Base-by-base conservation (phyloP, 2,113 vertebrate species). In the Mola mola region DNA sequence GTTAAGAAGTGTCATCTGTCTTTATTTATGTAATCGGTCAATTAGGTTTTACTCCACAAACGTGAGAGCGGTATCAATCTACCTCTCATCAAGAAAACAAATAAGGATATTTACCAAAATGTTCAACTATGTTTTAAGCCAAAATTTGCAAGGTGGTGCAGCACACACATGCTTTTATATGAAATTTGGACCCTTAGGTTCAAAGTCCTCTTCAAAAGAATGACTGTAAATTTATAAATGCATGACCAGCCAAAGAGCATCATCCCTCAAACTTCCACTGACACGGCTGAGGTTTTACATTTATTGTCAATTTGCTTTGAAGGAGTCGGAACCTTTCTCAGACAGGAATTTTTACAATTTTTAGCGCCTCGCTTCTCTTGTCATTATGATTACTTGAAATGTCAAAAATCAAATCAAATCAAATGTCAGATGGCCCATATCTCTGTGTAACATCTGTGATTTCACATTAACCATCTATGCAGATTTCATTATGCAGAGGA, bases 401-500 rank as follows among this genome's bases (percentile, higher is more conserved):
- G n/a, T n/a, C n/a, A n/a, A n/a, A n/a, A n/a, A n/a, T n/a, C n/a
- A n/a, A n/a, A n/a, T n/a, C n/a, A n/a, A n/a, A n/a, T n/a, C n/a
- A n/a, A n/a, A n/a, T n/a, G n/a, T n/a, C n/a, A n/a, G n/a, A n/a
- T n/a, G n/a, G n/a, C n/a, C n/a, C n/a, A n/a, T n/a, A n/a, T n/a
- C n/a, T n/a, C n/a, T n/a, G n/a, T n/a, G 22, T 16, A 8, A 28
- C 20, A 15, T 58, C 36, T 59, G 41, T 36, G 58, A 56, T 62
- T 51, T 82, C 59, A 36, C 61, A 66, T 65, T 78, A n/a, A n/a
- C n/a, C n/a, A n/a, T n/a, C n/a, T 20, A 65, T 40, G 52, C 43
- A 72, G 24, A 69, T 65, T 74, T 66, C 55, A 76, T 79, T 64
- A 70, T 58, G 57, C 36, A 21, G 36, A 55, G 34, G 51, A n/a